phyloP scores from a whole-genome alignment of 2,113 vertebrate genomes.

The Eurystomus gularis region DNA sequence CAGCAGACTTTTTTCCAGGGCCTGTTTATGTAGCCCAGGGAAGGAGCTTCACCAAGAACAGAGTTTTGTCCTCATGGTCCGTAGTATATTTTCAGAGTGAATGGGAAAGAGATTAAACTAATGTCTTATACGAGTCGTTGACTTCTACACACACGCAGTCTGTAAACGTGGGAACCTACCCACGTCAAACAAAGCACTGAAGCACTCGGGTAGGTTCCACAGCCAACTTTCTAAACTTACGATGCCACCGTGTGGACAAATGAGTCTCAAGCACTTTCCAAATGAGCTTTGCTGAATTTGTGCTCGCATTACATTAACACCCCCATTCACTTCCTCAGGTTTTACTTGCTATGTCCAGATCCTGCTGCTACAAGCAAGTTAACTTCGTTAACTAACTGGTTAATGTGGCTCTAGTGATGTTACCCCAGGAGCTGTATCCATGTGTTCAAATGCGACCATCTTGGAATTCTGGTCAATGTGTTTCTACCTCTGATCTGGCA shows the following conservation, averaged over 20 bases:
- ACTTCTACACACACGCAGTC: background rate
- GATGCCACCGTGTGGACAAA: slow-evolving; percentile 25
- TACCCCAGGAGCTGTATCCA: no score
- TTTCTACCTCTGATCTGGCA: background rate
- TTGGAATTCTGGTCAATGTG: background rate
- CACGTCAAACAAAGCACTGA: rapidly evolving
- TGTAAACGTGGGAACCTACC: background rate
- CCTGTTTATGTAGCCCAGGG: background rate
- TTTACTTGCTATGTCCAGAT: background rate
- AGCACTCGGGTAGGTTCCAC: background rate
- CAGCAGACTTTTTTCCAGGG: background rate
- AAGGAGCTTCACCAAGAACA: background rate
- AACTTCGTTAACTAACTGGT: background rate
- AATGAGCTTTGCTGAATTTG: background rate
- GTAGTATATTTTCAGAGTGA: background rate
- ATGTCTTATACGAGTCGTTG: background rate
- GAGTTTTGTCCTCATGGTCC: background rate
- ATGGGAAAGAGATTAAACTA: background rate
- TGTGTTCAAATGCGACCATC: background rate
- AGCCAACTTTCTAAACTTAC: background rate
- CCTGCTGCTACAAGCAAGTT: background rate
- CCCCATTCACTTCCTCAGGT: background rate
- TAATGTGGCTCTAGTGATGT: background rate
- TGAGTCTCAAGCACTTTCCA: background rate
- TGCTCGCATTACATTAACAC: rapidly evolving